Conservation (phyloP, 2,113 vertebrate genomes). For the Pontoporia blainvillei region DNA sequence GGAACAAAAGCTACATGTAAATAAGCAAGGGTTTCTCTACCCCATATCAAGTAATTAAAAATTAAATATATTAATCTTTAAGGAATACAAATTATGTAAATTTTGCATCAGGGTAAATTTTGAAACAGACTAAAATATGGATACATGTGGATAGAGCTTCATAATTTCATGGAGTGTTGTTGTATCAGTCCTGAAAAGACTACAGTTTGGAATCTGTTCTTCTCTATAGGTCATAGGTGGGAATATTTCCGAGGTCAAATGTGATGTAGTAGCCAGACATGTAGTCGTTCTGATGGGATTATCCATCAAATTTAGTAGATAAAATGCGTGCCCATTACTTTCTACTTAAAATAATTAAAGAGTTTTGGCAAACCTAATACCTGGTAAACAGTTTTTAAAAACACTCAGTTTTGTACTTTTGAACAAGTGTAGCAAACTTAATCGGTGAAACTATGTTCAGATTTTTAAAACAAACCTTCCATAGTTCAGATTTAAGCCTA, state of each 20-base stretch:
- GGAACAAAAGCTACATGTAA: background rate
- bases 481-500: background rate
- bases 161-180: background rate
- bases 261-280: background rate
- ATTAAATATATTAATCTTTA: background rate
- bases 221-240: background rate
- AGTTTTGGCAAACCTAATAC: constrained; percentile 8
- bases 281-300: constrained; percentile 24
- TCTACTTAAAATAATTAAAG: background rate
- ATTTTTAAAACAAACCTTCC: background rate
- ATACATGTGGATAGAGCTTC: background rate
- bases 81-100: background rate
- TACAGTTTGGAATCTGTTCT: background rate
- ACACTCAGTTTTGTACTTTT: constrained; percentile 25
- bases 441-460: background rate
- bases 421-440: constrained; percentile 37
- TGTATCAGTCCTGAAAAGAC: background rate
- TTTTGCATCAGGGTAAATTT: background rate
- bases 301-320: background rate
- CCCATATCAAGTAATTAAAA: background rate
- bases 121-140: background rate
- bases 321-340: background rate
- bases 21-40: background rate
- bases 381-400: constrained; percentile 40
- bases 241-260: background rate